These are phyloP conservation scores for Meta bourneti DNA, from an alignment of 2,888 invertebrate species.

Conservation along the genomic window DNA sequence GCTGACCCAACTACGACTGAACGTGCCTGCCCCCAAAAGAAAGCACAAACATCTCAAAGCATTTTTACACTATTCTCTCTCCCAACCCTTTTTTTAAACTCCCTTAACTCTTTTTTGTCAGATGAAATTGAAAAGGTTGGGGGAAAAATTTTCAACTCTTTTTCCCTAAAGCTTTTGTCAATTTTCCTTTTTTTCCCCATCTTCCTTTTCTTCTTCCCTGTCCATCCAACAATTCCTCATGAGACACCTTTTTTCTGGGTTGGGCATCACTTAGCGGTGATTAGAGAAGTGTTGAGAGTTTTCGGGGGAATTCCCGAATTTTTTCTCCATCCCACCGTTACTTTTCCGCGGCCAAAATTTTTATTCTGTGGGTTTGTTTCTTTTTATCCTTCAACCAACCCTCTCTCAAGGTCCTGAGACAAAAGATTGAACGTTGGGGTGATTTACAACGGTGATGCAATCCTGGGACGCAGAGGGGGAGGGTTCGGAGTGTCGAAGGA, in stretches of 20 bases:
- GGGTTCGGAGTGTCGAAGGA: not conserved
- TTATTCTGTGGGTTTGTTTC: conserved; percentile 8
- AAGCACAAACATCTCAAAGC: conserved; percentile 4
- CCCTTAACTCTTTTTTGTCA: conserved; percentile 31
- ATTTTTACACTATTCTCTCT: not conserved
- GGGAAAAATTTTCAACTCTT: conserved; percentile 32
- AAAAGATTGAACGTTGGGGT: conserved; percentile 53
- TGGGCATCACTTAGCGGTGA: conserved; percentile 67
- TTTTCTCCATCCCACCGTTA: not conserved
- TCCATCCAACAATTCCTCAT: not conserved
- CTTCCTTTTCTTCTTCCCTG: not conserved
- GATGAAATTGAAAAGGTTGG: conserved; percentile 54
- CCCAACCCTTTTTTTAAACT: not conserved
- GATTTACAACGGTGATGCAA: conserved; percentile 33
- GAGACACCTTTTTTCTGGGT: conserved; percentile 40
- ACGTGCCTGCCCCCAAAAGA: conserved; percentile 17
- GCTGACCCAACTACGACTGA: conserved; percentile 7
- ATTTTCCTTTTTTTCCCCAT: conserved; percentile 12
- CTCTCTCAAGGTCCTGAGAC: conserved; percentile 5
- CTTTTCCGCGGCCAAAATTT: not conserved
- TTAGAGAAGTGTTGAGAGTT: conserved; percentile 65
- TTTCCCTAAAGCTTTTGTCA: conserved; percentile 19
- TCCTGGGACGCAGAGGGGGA: not conserved
- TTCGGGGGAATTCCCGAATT: not conserved
- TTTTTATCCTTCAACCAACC: not conserved